These are phyloP conservation scores for Cyrtorhinus lividipennis DNA, from an alignment of 1,140 invertebrate genomes.

Conservation along the genomic window DNA sequence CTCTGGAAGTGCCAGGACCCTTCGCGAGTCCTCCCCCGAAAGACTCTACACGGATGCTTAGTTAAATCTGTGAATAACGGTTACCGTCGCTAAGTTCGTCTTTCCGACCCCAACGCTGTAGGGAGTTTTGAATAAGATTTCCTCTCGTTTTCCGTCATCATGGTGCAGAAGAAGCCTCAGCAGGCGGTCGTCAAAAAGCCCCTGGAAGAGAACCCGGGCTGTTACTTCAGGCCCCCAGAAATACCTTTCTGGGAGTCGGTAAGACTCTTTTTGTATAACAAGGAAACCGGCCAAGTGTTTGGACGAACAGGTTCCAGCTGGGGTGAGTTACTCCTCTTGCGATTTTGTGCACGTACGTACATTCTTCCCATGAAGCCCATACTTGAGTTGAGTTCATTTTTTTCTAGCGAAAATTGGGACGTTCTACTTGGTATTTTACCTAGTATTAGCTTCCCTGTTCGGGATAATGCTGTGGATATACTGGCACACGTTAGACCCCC, in stretches of 20 bases:
- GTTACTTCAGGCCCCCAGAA: conserved; percentile 19
- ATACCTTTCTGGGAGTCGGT: conserved; percentile 16
- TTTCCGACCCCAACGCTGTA: too few species aligned
- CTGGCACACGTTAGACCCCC: conserved; percentile 73
- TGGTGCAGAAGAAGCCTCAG: conserved; percentile 13
- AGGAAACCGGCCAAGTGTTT: conserved; percentile 71
- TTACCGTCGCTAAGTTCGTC: too few species aligned
- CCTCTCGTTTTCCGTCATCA: background rate
- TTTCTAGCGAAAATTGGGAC: conserved; percentile 71
- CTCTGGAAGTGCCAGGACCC: conserved; percentile 1
- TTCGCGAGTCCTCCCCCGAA: too few species aligned
- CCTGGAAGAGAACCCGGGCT: background rate
- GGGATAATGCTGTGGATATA: conserved; percentile 84
- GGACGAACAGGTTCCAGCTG: conserved; percentile 76
- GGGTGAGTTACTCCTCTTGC: conserved; percentile 47
- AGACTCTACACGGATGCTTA: too few species aligned
- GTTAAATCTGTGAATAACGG: too few species aligned
- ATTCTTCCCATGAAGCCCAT: too few species aligned
- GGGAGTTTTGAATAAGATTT: too few species aligned
- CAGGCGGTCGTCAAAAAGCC: too few species aligned
- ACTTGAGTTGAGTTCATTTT: conserved; percentile 20
- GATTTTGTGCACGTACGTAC: too few species aligned
- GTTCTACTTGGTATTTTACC: conserved; percentile 87
- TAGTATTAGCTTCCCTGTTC: conserved; percentile 70
- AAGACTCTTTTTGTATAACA: conserved; percentile 61